Evolutionary conservation across 2,113 vertebrate species (phyloP).

Genomic region (Hyaena hyaena): DNA sequence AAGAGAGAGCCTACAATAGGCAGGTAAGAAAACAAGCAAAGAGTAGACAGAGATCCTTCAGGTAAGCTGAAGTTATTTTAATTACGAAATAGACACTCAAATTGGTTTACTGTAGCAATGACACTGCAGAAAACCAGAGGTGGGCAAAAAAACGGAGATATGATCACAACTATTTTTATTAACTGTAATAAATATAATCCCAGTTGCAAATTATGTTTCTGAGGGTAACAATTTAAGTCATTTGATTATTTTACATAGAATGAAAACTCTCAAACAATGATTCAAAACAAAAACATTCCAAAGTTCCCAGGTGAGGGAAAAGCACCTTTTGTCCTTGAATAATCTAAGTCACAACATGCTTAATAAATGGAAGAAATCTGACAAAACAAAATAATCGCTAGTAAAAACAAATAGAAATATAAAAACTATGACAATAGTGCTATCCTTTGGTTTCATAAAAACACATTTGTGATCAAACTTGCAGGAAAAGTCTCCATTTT

Average conservation of each 20-base stretch:
- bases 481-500: neutral
- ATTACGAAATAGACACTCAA: neutral
- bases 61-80: neutral
- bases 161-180: neutral
- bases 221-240: neutral
- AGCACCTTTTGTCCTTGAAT: neutral
- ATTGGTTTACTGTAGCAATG: neutral
- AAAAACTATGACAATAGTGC: neutral
- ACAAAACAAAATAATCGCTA: neutral
- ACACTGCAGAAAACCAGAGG: neutral
- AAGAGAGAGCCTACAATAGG: neutral
- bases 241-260: neutral
- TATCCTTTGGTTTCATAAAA: neutral
- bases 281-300: constrained; percentile 29
- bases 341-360: neutral
- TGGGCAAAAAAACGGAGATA: neutral
- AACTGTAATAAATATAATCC: constrained; percentile 9
- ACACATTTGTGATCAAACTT: neutral
- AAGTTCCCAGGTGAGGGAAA: neutral
- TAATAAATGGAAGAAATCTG: neutral
- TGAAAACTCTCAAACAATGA: constrained; percentile 6
- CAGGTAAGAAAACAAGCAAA: neutral
- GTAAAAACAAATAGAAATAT: neutral
- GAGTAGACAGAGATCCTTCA: neutral
- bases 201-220: neutral